These are phyloP conservation scores for Gallinago nigripennis DNA, from an alignment of 2,797 vertebrate genomes.

Conservation along the genomic window DNA sequence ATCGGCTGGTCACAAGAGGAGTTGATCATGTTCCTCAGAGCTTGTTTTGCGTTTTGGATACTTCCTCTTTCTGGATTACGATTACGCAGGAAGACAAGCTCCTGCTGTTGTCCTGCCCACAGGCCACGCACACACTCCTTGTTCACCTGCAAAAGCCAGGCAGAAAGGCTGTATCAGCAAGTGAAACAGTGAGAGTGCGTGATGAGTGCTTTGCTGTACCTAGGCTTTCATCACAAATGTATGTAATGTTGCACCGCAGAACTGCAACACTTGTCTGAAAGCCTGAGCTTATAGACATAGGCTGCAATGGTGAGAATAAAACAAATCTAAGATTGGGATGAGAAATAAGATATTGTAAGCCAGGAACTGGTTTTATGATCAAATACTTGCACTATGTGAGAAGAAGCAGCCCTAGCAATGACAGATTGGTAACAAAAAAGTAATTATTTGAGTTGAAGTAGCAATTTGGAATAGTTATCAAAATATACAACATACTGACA, in stretches of 20 bases:
- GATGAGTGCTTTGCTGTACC: neutral
- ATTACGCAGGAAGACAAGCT: conserved; percentile 95
- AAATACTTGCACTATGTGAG: neutral
- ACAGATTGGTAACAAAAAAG: neutral
- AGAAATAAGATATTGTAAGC: neutral
- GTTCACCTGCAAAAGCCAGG: conserved; percentile 84
- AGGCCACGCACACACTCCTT: conserved; percentile 97
- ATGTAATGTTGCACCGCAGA: neutral
- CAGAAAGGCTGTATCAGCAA: neutral
- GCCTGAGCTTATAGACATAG: neutral
- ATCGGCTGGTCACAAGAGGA: conserved; percentile 98
- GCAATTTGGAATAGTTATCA: neutral
- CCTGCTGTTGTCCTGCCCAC: conserved; percentile 98
- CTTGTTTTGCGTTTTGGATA: conserved; percentile 99
- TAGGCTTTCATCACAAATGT: accelerated
- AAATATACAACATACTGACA: neutral
- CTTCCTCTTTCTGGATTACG: conserved; percentile 97
- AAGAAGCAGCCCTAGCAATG: neutral
- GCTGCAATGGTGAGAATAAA: neutral
- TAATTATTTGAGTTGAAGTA: neutral
- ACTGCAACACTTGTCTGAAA: neutral
- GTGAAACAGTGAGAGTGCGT: neutral
- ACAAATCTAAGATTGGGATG: neutral
- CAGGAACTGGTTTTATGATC: neutral
- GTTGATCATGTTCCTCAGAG: conserved; percentile 98